Evolutionary conservation across 2,888 invertebrate genomes (phyloP).

Genomic region (Cartodere bifasciata): DNA sequence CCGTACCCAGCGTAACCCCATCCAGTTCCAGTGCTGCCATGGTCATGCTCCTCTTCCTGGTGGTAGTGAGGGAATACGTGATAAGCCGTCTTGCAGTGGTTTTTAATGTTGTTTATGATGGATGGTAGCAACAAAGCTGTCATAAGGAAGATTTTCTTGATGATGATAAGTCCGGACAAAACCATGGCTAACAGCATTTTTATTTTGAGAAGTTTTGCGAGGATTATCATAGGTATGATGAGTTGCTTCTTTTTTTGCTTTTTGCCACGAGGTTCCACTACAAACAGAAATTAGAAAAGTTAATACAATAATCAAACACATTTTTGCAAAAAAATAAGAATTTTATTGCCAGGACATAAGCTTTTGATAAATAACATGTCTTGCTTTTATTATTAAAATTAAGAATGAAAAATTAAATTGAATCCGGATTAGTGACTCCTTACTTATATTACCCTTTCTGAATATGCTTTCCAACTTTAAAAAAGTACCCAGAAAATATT

Average conservation of each 20-base stretch:
- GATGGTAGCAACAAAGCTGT: constrained; percentile 48
- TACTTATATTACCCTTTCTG: no score
- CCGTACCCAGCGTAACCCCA: constrained; percentile 12
- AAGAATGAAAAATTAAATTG: no score
- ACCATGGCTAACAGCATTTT: constrained; percentile 49
- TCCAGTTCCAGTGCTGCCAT: constrained; percentile 9
- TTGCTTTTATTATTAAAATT: no score
- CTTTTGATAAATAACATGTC: no score
- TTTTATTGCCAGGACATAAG: no score
- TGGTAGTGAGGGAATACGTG: constrained; percentile 23
- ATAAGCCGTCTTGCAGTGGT: constrained; percentile 34
- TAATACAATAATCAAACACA: no score
- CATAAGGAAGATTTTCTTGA: constrained; percentile 50
- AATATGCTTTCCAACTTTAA: no score
- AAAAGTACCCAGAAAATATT: no score
- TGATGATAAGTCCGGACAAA: constrained; percentile 46
- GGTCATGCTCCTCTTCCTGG: constrained; percentile 15
- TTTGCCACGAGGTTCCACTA: no score
- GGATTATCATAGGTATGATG: constrained; percentile 39
- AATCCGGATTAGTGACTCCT: no score
- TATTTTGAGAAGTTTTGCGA: constrained; percentile 40
- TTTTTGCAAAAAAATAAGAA: no score
- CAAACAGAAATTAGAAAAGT: no score
- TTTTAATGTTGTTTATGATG: constrained; percentile 42
- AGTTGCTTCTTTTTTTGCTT: constrained; percentile 36